These are phyloP conservation scores for Acanthopagrus latus DNA, from an alignment of 2,797 vertebrate genomes.

Conservation along the genomic window DNA sequence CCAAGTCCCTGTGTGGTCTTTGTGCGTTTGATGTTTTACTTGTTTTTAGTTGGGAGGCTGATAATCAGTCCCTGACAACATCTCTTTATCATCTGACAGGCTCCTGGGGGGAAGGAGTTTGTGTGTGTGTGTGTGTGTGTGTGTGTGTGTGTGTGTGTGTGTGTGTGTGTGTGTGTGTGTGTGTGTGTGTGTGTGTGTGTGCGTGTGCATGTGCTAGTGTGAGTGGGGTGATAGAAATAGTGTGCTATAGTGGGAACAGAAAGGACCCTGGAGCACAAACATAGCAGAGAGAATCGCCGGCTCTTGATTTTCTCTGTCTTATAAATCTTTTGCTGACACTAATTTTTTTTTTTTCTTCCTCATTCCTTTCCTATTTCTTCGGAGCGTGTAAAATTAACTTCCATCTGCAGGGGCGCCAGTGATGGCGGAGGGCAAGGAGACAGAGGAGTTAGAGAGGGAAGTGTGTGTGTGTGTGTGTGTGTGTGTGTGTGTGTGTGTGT, in stretches of 20 bases:
- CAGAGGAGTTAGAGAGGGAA: conserved; percentile 15
- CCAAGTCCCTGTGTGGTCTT: conserved; percentile 74
- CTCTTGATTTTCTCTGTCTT: conserved; percentile 77
- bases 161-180: conserved; percentile 1
- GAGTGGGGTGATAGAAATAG: conserved; percentile 60
- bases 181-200: conserved; percentile 15
- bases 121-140: neutral
- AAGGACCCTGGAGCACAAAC: conserved; percentile 80
- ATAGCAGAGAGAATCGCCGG: conserved; percentile 71
- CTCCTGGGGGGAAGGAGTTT: conserved; percentile 47
- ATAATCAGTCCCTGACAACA: conserved; percentile 81
- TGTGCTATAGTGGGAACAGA: conserved; percentile 58
- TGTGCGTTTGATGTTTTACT: conserved; percentile 71
- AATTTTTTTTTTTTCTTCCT: conserved; percentile 51
- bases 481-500: too few relatives aligned
- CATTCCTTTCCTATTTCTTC: conserved; percentile 65
- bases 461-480: too few relatives aligned
- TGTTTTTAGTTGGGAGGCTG: conserved; percentile 78
- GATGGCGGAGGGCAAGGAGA: conserved; percentile 65
- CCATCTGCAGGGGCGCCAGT: conserved; percentile 59
- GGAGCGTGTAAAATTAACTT: conserved; percentile 72
- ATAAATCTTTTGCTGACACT: conserved; percentile 85
- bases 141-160: conserved; percentile 15
- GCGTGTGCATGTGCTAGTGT: neutral
- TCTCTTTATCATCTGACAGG: conserved; percentile 83